Base-by-base conservation (phyloP, 2,797 vertebrate species). In the Xerus rutilus region DNA sequence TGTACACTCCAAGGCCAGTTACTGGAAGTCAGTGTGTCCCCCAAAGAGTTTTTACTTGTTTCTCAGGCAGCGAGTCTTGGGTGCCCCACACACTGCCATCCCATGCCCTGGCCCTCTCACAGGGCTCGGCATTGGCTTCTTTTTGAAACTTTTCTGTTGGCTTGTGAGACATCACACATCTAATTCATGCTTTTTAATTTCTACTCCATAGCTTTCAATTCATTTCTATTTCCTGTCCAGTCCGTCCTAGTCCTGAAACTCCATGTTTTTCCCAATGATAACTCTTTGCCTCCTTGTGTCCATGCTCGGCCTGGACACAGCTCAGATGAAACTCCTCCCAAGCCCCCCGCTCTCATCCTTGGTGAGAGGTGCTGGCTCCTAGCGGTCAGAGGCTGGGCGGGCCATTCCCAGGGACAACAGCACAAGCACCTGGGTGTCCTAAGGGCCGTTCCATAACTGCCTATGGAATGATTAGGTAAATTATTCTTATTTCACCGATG, bases 21-120 rank as follows among this genome's bases (percentile, higher is more conserved):
- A 83, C 54, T 57, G 15, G 54, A 21, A 18, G 54, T 20, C 18
- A 57, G 54, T 5, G 1, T 57, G 18, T 18, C 62, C 43, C 47
- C 35, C 35, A 62, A 64, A 17, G 7, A 28, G 62, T 47, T 84
- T 49, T 94, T 23, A n/a, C 74, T 43, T 32, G n/a, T 59, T 39
- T 86, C 64, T 23, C 28, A 32, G 52, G 5, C 49, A 35, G 12
- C 3, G 9, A 12, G 30, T 49, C n/a, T 21, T 79, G 8, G 1
- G 52, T 23, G 39, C 49, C 69, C 7, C n/a, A 8, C 28, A 84
- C 10, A 3, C 14, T 7, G 73, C n/a, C n/a, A 17, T 28, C 25
- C 43, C 5, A 0, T 59, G 43, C 59, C 0, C 45, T 30, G 28
- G n/a, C 5, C 21, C n/a, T 35, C 64, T 54, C n/a, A 17, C 57